A percentile compares a stretch with the other conserved stretches of the same genome.
Conservation (phyloP, 2,888 invertebrate species). For the Lasioglossum lativentre region DNA sequence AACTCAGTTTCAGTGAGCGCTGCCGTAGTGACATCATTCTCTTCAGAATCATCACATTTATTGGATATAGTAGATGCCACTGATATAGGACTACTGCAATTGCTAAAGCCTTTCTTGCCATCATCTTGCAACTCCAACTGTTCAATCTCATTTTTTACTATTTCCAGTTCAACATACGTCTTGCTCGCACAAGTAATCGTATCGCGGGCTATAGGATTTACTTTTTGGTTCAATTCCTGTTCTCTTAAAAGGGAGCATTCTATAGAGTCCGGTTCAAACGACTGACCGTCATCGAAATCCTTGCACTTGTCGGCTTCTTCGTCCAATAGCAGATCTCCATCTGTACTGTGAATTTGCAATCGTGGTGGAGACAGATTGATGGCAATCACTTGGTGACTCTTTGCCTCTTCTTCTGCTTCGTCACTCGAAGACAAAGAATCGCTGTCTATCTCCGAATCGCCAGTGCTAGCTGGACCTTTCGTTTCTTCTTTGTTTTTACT, state of each 20-base stretch:
- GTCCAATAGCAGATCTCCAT: constrained; percentile 88
- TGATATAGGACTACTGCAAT: constrained; percentile 87
- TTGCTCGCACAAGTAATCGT: constrained; percentile 4
- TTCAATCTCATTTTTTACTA: constrained; percentile 78
- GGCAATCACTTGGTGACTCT: constrained; percentile 49
- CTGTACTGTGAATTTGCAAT: constrained; percentile 90
- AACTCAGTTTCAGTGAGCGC: constrained; percentile 94
- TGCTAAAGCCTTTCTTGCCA: constrained; percentile 79
- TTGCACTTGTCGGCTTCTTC: constrained; percentile 72
- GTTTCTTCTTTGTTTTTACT: constrained; percentile 84
- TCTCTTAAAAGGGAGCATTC: constrained; percentile 73
- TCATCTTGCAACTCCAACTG: constrained; percentile 77
- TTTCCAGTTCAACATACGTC: constrained; percentile 73
- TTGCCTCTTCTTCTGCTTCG: constrained; percentile 76
- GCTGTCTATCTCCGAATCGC: constrained; percentile 86
- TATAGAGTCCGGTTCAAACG: constrained; percentile 83
- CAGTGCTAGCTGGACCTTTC: constrained; percentile 78
- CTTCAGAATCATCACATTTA: constrained; percentile 86
- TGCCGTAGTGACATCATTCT: constrained; percentile 89
- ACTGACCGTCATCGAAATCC: constrained; percentile 58
- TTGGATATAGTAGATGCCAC: constrained; percentile 76
- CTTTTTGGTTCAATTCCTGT: constrained; percentile 12
- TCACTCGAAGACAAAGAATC: constrained; percentile 87
- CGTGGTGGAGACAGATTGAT: constrained; percentile 87
- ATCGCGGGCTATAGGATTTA: neutral